A percentile compares a stretch with the other conserved stretches of the same genome.
These are phyloP conservation scores for Echinops telfairi DNA, from an alignment of 2,113 vertebrate species.

Conservation along the genomic window DNA sequence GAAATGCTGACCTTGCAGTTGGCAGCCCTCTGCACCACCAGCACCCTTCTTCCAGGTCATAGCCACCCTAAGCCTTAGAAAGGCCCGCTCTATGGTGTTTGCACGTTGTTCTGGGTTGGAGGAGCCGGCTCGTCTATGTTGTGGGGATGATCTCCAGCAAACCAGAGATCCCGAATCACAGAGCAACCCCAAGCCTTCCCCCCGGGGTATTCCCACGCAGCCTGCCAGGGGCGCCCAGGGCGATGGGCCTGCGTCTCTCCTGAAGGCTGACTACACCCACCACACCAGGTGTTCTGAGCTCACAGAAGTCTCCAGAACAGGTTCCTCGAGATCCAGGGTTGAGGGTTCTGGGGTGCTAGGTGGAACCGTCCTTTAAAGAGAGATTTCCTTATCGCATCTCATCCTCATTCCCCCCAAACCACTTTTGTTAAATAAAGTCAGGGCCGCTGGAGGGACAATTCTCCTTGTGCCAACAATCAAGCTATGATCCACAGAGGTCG, in stretches of 20 bases:
- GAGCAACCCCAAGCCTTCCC: not conserved
- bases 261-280: not conserved
- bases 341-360: not conserved
- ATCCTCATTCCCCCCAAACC: not conserved
- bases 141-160: not conserved
- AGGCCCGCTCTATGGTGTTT: not conserved
- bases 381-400: not conserved
- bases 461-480: not conserved
- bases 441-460: not conserved
- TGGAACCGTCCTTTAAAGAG: slow-evolving; percentile 49
- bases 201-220: not conserved
- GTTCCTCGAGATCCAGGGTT: not conserved
- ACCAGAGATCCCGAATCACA: not conserved
- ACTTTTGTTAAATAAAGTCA: not conserved
- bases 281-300: not conserved
- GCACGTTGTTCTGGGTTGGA: not conserved
- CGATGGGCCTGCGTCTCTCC: not conserved
- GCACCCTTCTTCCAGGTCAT: not conserved
- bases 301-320: not conserved
- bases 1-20: not conserved
- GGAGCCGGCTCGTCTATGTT: slow-evolving; percentile 6
- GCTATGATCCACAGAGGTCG: not conserved
- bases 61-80: not conserved
- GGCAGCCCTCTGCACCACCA: no score
- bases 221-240: not conserved